Evolutionary conservation across 2,113 vertebrate species (phyloP).

Genomic region (Heteronetta atricapilla): DNA sequence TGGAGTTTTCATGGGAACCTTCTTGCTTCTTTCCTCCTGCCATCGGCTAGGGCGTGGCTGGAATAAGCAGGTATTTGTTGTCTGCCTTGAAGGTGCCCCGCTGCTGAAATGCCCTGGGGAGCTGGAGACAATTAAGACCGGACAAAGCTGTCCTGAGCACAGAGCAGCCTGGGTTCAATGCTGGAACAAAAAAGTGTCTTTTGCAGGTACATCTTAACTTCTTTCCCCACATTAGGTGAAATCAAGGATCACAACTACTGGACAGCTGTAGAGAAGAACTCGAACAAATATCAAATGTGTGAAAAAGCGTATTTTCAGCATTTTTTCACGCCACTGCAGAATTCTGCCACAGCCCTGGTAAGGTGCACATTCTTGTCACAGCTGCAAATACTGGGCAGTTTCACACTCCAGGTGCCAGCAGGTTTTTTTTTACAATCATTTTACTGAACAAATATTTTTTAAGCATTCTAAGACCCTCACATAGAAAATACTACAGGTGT

Average conservation of each 20-base stretch:
- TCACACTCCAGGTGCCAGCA: neutral
- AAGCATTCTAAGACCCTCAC: neutral
- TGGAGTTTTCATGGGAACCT: neutral
- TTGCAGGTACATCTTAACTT: neutral
- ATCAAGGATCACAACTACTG: neutral
- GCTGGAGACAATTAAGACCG: neutral
- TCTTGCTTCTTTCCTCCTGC: neutral
- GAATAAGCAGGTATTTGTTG: neutral
- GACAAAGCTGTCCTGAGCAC: neutral
- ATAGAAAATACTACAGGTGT: neutral
- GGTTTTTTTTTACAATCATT: neutral
- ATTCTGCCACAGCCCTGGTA: neutral
- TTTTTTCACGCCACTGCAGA: neutral
- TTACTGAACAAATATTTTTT: neutral
- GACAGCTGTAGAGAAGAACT: neutral
- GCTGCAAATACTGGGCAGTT: neutral
- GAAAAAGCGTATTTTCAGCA: neutral
- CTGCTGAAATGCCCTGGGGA: neutral
- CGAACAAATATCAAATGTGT: neutral
- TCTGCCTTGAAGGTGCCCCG: no score
- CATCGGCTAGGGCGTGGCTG: neutral
- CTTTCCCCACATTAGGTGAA: neutral
- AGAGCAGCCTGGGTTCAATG: accelerated
- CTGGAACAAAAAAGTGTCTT: accelerated
- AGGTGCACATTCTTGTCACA: neutral